Evolutionary conservation across 1,140 invertebrate genomes (phyloP).

Genomic region (Camponotus pennsylvanicus): DNA sequence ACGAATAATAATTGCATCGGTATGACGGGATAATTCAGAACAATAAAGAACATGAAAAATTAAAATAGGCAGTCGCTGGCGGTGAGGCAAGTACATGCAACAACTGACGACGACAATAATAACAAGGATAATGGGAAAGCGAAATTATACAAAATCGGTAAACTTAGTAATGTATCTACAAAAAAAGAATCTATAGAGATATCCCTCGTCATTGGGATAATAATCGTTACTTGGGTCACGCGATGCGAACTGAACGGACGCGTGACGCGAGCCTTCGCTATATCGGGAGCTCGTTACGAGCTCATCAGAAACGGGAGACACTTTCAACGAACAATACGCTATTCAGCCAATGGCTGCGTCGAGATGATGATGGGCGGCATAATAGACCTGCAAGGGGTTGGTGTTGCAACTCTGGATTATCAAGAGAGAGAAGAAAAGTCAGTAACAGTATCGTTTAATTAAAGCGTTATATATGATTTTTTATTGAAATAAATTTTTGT

Average conservation of each 20-base stretch:
- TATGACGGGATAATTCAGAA: constrained; percentile 71
- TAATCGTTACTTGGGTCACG: constrained; percentile 79
- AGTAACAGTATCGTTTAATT: not conserved
- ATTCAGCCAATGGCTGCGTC: constrained; percentile 43
- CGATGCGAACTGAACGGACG: constrained; percentile 66
- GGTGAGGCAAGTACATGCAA: constrained; percentile 7
- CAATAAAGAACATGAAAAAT: constrained; percentile 69
- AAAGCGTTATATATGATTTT: not conserved
- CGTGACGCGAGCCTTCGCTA: constrained; percentile 19
- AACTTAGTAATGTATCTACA: not conserved
- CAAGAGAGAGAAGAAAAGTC: not conserved
- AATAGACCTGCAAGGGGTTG: constrained; percentile 16
- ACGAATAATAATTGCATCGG: constrained; percentile 67
- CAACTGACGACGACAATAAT: constrained; percentile 13
- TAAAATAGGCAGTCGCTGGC: not conserved
- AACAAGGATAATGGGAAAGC: not conserved
- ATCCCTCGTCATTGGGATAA: constrained; percentile 69
- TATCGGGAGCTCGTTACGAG: not conserved
- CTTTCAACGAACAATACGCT: constrained; percentile 53
- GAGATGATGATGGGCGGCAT: constrained; percentile 39
- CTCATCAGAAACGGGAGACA: constrained; percentile 34
- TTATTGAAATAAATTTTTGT: not conserved
- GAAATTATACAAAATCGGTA: not conserved
- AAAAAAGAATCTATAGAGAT: constrained; percentile 59
- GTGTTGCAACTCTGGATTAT: not conserved